phyloP scores from a whole-genome alignment of 1,140 invertebrate genomes.

The Triops cancriformis region DNA sequence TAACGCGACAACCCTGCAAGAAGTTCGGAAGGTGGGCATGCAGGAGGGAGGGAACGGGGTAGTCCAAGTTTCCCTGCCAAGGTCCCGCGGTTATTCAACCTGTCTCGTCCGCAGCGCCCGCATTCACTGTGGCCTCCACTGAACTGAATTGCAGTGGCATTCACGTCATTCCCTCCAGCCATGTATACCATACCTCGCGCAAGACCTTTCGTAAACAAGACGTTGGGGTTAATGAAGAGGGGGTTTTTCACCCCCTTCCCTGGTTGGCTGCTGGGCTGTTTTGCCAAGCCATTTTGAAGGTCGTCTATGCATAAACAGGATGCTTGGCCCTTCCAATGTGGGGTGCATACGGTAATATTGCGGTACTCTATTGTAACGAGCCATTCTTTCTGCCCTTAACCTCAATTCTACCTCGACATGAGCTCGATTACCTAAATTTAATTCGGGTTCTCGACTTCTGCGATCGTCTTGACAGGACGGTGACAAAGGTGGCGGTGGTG shows the following conservation, averaged over 20 bases:
- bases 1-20: too few species aligned
- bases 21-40: not conserved
- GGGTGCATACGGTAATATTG: not conserved
- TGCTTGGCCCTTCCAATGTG: not conserved
- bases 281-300: not conserved
- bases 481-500: not conserved
- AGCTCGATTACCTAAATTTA: slow-evolving; percentile 24
- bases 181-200: not conserved
- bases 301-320: not conserved
- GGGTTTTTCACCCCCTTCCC: not conserved
- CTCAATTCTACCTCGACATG: not conserved
- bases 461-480: slow-evolving; percentile 19
- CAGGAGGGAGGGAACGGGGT: not conserved
- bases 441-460: slow-evolving; percentile 25
- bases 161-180: not conserved
- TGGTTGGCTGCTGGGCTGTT: not conserved
- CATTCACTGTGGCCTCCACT: not conserved
- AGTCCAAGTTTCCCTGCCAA: slow-evolving; percentile 1
- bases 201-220: not conserved
- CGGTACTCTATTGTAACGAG: too few species aligned
- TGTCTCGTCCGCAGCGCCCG: slow-evolving; percentile 1
- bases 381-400: not conserved
- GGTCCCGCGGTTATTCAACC: slow-evolving; percentile 9
- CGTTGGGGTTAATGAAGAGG: not conserved
- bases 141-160: not conserved